phyloP scores from a whole-genome alignment of 1,140 invertebrate species.

The Araneus ventricosus region DNA sequence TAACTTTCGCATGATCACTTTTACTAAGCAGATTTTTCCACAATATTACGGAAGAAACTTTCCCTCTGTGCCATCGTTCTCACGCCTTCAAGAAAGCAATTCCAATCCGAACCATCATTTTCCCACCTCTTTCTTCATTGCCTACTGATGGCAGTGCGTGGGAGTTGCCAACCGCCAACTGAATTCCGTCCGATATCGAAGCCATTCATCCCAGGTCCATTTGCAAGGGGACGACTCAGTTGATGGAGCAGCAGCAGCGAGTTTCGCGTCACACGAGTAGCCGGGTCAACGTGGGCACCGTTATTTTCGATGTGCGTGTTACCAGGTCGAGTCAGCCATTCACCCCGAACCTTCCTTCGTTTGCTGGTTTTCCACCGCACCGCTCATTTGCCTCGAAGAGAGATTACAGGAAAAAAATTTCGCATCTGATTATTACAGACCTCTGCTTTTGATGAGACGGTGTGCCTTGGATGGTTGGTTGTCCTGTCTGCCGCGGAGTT shows the following conservation, averaged over 20 bases:
- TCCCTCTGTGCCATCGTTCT: neutral
- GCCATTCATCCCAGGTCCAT: neutral
- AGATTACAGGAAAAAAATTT: neutral
- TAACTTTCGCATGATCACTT: too few species aligned
- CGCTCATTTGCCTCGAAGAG: neutral
- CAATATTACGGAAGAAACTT: neutral
- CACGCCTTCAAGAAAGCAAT: neutral
- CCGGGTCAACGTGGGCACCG: conserved; percentile 19
- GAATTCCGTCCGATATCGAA: neutral
- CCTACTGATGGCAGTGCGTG: neutral
- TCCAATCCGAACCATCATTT: neutral
- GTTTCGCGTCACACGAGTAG: neutral
- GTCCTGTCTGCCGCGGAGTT: neutral
- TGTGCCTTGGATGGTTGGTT: neutral
- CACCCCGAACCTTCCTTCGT: neutral
- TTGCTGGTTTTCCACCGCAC: neutral
- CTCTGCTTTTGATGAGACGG: neutral
- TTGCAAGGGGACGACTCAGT: neutral
- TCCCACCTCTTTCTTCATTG: neutral
- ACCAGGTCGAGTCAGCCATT: conserved; percentile 60
- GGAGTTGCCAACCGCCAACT: neutral
- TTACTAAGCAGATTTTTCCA: neutral
- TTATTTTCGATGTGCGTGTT: conserved; percentile 50
- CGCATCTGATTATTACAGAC: conserved; percentile 2
- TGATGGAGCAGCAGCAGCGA: neutral